phyloP scores from a whole-genome alignment of 2,888 invertebrate genomes.

The Abrostola tripartita region DNA sequence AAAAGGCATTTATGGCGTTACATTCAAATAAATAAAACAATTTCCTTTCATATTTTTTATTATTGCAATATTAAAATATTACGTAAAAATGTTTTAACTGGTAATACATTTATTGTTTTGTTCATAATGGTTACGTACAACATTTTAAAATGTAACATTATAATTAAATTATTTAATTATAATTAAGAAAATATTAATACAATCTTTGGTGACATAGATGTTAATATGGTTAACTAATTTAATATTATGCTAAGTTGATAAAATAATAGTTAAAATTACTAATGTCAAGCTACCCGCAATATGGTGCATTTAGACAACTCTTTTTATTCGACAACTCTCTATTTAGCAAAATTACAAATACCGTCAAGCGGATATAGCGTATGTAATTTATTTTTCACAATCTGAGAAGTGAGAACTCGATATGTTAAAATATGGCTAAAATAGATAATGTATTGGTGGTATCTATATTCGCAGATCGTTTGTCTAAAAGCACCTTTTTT shows the following conservation, averaged over 20 bases:
- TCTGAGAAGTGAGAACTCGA: no score
- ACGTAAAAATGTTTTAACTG: conserved; percentile 50
- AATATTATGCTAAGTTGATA: conserved; percentile 5
- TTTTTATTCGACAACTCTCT: no score
- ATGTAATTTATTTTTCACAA: no score
- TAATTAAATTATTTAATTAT: conserved; percentile 27
- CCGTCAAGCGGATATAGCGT: no score
- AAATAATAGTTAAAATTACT: neutral
- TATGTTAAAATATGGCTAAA: no score
- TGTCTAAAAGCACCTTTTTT: no score
- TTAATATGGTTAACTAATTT: conserved; percentile 19
- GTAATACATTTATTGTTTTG: conserved; percentile 30
- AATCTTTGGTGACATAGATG: conserved; percentile 45
- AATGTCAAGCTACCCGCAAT: neutral
- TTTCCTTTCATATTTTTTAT: conserved; percentile 31
- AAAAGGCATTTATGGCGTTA: neutral
- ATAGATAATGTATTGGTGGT: no score
- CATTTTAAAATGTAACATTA: conserved; percentile 4
- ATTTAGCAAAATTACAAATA: no score
- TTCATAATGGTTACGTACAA: conserved; percentile 9
- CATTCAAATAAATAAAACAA: conserved; percentile 20
- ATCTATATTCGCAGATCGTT: no score
- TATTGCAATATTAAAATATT: conserved; percentile 46
- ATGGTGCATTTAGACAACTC: no score
- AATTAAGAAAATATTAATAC: conserved; percentile 40